These are phyloP conservation scores for Craniophora ligustri DNA, from an alignment of 2,888 invertebrate species.

Conservation along the genomic window DNA sequence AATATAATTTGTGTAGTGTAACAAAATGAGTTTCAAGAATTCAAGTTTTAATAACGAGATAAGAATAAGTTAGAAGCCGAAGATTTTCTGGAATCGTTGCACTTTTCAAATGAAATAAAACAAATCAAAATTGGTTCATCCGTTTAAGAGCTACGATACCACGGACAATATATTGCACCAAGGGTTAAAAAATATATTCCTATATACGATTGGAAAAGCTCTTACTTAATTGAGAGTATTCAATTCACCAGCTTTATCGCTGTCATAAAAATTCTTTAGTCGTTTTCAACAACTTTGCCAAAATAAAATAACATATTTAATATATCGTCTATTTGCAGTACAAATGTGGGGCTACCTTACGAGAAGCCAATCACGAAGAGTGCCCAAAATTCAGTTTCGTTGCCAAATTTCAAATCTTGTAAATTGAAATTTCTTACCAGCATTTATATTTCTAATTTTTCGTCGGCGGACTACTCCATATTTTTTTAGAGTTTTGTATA, in stretches of 20 bases:
- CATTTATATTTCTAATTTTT: slow-evolving; percentile 35
- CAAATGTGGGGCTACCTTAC: not conserved
- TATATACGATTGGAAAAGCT: not conserved
- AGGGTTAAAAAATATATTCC: no score
- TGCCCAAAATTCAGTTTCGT: slow-evolving; percentile 7
- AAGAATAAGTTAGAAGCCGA: no score
- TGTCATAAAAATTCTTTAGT: not conserved
- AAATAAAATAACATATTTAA: slow-evolving; percentile 3
- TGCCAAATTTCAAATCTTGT: slow-evolving; percentile 35
- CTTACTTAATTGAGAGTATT: not conserved
- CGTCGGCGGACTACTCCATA: not conserved
- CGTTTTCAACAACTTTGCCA: not conserved
- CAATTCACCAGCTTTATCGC: not conserved
- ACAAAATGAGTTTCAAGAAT: no score
- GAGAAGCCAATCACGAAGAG: slow-evolving; percentile 29
- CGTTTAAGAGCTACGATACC: no score
- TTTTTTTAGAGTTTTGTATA: not conserved
- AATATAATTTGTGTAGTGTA: no score
- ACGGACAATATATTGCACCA: no score
- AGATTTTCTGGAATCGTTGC: no score
- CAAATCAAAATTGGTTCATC: no score
- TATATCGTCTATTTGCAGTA: not conserved
- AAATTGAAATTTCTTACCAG: slow-evolving; percentile 53
- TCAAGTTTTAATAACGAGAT: no score
- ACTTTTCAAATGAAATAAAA: no score